Conservation (phyloP, 2,113 vertebrate genomes). For the Erythrolamprus reginae region DNA sequence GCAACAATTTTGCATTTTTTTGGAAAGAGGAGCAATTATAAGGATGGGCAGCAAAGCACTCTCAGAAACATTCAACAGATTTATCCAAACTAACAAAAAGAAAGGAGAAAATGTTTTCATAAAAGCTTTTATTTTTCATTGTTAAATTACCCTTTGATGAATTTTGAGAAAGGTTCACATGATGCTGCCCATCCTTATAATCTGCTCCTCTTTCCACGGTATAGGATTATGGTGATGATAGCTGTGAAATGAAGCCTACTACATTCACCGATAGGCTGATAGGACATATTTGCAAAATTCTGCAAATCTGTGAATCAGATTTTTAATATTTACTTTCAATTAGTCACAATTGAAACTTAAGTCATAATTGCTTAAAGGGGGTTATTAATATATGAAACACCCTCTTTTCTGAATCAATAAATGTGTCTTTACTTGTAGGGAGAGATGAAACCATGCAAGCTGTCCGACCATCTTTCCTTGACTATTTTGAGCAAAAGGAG, state of each 20-base stretch:
- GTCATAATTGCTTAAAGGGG: not conserved
- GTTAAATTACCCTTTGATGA: too few species aligned
- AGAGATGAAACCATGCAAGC: conserved; percentile 84
- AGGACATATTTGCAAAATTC: not conserved
- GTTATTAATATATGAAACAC: not conserved
- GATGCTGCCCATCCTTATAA: too few species aligned
- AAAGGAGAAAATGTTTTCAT: too few species aligned
- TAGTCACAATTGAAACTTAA: too few species aligned
- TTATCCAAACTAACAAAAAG: too few species aligned
- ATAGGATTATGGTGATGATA: not conserved
- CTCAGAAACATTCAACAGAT: too few species aligned
- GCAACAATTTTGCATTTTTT: not conserved
- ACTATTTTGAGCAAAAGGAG: conserved; percentile 97
- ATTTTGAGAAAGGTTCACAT: too few species aligned
- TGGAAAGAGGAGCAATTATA: not conserved
- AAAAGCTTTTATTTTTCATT: too few species aligned
- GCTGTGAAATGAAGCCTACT: not conserved
- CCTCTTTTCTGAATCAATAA: not conserved
- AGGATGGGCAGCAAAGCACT: not conserved
- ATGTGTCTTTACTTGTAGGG: conserved; percentile 66
- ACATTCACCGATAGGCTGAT: not conserved
- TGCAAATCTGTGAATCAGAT: not conserved
- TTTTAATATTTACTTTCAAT: not conserved
- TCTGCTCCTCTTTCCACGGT: too few species aligned
- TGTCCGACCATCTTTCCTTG: conserved; percentile 89